Percentiles rank a stretch among this genome's conserved stretches.
phyloP scores from a whole-genome alignment of 2,797 vertebrate genomes.

The Enteromius unitaeniatus region DNA sequence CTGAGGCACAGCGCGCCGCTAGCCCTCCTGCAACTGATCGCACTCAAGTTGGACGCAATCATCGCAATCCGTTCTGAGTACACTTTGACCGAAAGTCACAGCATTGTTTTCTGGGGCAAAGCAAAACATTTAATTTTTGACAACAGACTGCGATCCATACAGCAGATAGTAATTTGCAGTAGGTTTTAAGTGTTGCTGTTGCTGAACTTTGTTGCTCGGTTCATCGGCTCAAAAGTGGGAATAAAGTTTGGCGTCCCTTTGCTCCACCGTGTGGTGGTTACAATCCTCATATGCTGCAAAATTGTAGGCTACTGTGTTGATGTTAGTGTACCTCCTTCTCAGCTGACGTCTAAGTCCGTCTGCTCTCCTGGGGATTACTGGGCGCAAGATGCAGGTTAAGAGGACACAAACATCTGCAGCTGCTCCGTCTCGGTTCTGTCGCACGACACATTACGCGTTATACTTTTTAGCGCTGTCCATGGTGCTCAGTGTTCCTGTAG shows the following conservation, averaged over 20 bases:
- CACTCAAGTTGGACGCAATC: conserved; percentile 78
- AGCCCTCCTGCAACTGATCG: conserved; percentile 74
- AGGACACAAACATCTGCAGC: not conserved
- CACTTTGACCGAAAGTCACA: conserved; percentile 54
- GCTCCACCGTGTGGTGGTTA: conserved; percentile 73
- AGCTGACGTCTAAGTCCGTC: conserved; percentile 61
- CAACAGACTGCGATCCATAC: conserved; percentile 6
- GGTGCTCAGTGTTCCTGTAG: conserved; percentile 48
- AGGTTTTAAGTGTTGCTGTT: conserved; percentile 58
- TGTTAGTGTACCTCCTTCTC: conserved; percentile 61
- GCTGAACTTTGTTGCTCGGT: conserved; percentile 64
- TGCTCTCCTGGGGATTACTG: not conserved
- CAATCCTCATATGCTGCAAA: conserved; percentile 26
- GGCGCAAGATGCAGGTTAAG: not conserved
- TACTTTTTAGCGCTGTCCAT: conserved; percentile 43
- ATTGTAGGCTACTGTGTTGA: conserved; percentile 3
- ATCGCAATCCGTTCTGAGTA: conserved; percentile 67
- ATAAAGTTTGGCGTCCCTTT: conserved; percentile 66
- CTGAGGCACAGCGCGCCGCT: conserved; percentile 72
- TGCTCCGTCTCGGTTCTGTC: not conserved
- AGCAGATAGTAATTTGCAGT: conserved; percentile 8
- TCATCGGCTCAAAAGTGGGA: conserved; percentile 47
- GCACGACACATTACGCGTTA: not conserved
- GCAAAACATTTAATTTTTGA: conserved; percentile 22
- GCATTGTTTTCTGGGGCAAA: conserved; percentile 47